These are phyloP conservation scores for Amphipyra tragopoginis DNA, from an alignment of 2,888 invertebrate species.

Conservation along the genomic window DNA sequence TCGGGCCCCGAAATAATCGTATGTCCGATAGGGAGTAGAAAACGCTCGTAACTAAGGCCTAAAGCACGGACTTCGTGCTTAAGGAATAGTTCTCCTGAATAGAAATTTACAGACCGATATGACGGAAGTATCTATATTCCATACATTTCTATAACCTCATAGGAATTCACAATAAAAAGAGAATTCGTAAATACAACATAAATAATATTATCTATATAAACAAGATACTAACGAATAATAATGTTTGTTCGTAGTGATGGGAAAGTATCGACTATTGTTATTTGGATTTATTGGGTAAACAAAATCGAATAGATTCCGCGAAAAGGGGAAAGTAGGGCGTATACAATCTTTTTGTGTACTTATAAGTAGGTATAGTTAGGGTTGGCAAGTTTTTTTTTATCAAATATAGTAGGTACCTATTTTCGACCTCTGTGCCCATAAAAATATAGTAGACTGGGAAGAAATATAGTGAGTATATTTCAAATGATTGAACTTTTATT, in stretches of 20 bases:
- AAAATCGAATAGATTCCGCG: conserved; percentile 31
- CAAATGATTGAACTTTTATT: no score
- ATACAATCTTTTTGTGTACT: conserved; percentile 19
- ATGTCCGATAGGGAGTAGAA: no score
- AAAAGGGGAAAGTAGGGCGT: conserved; percentile 15
- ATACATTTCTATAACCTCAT: conserved; percentile 3
- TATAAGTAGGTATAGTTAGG: background rate
- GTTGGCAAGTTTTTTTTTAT: no score
- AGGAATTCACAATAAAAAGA: conserved; percentile 15
- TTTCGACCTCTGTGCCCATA: no score
- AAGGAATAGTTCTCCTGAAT: no score
- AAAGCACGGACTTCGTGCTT: no score
- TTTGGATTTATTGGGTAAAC: conserved; percentile 53
- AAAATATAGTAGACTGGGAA: no score
- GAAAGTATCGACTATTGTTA: conserved; percentile 53
- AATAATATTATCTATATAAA: conserved; percentile 50
- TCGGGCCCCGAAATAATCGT: no score
- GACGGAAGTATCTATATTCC: background rate
- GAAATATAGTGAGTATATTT: no score
- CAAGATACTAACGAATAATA: conserved; percentile 50
- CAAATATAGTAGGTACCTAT: no score
- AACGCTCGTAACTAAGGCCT: no score
- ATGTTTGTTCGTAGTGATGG: conserved; percentile 54
- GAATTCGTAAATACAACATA: conserved; percentile 30
- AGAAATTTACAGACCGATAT: no score